Evolutionary conservation across 2,113 vertebrate species (phyloP).

Genomic region (Pongo pygmaeus): DNA sequence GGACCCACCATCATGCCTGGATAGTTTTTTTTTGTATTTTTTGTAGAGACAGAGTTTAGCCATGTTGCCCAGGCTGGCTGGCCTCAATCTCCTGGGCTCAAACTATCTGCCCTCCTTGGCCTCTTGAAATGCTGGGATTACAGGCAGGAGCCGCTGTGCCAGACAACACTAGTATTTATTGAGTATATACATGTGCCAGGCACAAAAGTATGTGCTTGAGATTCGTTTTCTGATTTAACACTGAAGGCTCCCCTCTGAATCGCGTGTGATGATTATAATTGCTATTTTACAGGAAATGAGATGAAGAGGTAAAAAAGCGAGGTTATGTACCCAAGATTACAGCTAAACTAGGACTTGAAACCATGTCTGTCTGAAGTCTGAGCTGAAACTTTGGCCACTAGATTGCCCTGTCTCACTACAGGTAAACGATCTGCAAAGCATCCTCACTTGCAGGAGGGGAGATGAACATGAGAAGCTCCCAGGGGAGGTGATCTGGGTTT

Average conservation of each 20-base stretch:
- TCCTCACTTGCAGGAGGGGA: too few species aligned
- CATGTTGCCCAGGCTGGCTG: too few species aligned
- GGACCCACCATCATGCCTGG: too few species aligned
- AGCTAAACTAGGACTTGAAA: neutral
- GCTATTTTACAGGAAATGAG: neutral
- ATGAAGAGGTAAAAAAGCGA: neutral
- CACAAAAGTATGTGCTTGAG: neutral
- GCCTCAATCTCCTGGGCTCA: too few species aligned
- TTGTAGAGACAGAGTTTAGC: too few species aligned
- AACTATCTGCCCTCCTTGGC: too few species aligned
- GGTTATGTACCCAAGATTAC: fast-evolving
- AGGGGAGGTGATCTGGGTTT: fast-evolving
- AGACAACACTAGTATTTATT: too few species aligned
- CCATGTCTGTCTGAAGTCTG: neutral
- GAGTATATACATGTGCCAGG: fast-evolving
- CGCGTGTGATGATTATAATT: fast-evolving
- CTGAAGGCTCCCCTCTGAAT: neutral
- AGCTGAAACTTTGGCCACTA: neutral
- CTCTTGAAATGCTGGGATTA: too few species aligned
- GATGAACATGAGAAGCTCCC: fast-evolving
- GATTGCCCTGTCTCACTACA: neutral
- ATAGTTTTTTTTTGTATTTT: too few species aligned
- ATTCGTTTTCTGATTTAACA: neutral
- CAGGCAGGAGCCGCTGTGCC: too few species aligned
- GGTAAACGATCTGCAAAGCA: neutral